phyloP scores from a whole-genome alignment of 2,888 invertebrate genomes.

The Archaeoteleia sp. region DNA sequence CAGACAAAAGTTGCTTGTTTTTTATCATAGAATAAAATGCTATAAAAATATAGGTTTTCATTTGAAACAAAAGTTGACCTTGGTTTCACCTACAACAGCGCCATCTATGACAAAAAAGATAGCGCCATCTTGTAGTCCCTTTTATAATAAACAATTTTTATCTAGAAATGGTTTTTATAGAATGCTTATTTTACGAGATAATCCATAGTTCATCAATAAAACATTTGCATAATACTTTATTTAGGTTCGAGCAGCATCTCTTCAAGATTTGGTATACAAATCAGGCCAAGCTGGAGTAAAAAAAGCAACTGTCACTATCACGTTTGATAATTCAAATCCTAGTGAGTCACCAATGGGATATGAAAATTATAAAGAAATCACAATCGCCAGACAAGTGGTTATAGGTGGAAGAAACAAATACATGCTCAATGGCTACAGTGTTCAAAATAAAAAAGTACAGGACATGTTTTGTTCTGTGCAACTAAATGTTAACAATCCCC shows the following conservation, averaged over 20 bases:
- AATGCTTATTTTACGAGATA: too few relatives aligned
- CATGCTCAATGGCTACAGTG: conserved; percentile 93
- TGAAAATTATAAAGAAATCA: conserved; percentile 92
- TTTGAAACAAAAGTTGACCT: too few relatives aligned
- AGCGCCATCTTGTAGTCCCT: too few relatives aligned
- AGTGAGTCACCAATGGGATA: conserved; percentile 92
- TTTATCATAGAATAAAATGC: too few relatives aligned
- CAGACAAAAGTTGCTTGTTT: too few relatives aligned
- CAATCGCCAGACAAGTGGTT: conserved; percentile 91
- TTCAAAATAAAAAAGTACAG: conserved; percentile 91
- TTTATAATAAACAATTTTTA: too few relatives aligned
- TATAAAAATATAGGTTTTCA: too few relatives aligned
- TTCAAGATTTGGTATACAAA: conserved; percentile 98
- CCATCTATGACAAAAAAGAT: too few relatives aligned
- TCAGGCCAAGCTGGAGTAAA: conserved; percentile 97
- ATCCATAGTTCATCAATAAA: background rate
- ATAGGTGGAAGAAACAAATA: conserved; percentile 95
- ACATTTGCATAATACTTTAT: conserved; percentile 9
- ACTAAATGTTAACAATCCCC: conserved; percentile 98
- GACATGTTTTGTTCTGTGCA: conserved; percentile 98
- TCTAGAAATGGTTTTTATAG: too few relatives aligned
- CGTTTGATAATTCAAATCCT: conserved; percentile 93
- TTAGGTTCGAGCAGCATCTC: conserved; percentile 90
- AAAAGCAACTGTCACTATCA: conserved; percentile 96
- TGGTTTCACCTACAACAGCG: too few relatives aligned